Conservation (phyloP, 2,797 vertebrate genomes). For the Brachymystax lenok region DNA sequence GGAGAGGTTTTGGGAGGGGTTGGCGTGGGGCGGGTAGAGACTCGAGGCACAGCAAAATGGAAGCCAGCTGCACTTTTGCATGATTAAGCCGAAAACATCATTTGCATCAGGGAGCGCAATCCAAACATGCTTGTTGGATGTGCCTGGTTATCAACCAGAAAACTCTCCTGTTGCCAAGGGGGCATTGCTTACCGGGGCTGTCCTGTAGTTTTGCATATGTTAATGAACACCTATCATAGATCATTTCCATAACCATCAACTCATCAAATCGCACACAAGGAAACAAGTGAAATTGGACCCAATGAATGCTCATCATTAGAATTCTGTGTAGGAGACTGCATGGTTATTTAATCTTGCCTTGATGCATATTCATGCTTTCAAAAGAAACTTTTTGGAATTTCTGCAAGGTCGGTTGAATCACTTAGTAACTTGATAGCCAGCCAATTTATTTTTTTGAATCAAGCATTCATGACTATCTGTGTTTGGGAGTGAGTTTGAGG, state of each 20-base stretch:
- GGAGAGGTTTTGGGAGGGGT: background rate
- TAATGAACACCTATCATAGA: constrained; percentile 61
- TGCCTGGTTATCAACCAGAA: constrained; percentile 45
- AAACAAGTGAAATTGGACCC: constrained; percentile 58
- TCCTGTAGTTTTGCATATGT: constrained; percentile 66
- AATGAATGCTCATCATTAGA: constrained; percentile 60
- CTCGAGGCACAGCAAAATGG: constrained; percentile 48
- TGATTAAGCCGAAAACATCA: constrained; percentile 70
- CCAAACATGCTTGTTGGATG: constrained; percentile 58
- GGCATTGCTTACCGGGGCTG: constrained; percentile 36
- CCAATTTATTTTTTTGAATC: background rate
- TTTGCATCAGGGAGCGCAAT: constrained; percentile 72
- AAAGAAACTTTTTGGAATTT: background rate
- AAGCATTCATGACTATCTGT: background rate
- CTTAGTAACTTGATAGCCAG: background rate
- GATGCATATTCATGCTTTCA: constrained; percentile 48
- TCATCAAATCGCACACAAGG: constrained; percentile 49
- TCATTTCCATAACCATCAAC: constrained; percentile 57
- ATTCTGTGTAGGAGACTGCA: constrained; percentile 22
- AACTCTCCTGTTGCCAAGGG: constrained; percentile 45
- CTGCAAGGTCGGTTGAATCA: background rate
- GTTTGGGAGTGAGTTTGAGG: background rate
- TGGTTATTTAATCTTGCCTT: constrained; percentile 37
- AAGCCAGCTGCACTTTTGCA: constrained; percentile 74
- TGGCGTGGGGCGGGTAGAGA: constrained; percentile 11